Evolutionary conservation across 2,888 invertebrate genomes (phyloP), one percentile per base, ranked within the genome.

Genomic region (Drosophila bunnanda): DNA sequence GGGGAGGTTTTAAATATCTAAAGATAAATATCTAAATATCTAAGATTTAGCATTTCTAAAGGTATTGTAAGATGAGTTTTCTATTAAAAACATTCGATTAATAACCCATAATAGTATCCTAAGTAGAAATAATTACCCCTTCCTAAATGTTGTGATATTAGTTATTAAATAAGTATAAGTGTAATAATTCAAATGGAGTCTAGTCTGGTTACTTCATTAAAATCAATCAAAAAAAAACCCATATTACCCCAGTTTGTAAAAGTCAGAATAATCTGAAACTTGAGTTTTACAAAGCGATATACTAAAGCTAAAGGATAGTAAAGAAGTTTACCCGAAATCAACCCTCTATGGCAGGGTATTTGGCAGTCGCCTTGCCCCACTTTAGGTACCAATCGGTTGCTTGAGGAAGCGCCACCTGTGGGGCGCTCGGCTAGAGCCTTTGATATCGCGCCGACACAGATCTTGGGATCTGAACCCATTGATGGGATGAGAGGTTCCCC

Each of bases 401-500:
- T 73, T 34, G 57, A 74, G 66, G 72, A 75, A 73, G 82, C 85
- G 82, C 82, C 82, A 82, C 87, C 82, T 82, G 82, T 84, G 87
- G 87, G 87, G 82, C 61, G 74, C 57, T 54, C 54, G 55, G 44
- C 22, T 1, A 32, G 25, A n/a, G 46, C 34, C 84, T 84, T 87
- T 82, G 87, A 82, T 84, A 82, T 87, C 77, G 78, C 82, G 76
- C 85, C 82, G 82, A 81, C 82, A 82, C 67, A 84, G 77, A 82
- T 82, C 87, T 82, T 61, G 65, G 22, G 44, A 46, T 66, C 46
- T 36, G 22, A 54, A 39, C 38, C 67, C 46, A 67, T 67, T 67
- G 66, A 55, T 46, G 67, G 20, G 50, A 20, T 20, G 50, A 28
- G 46, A 28, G 67, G 30, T 48, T 32, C 62, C 57, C 46, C 28